Percentiles rank a stretch among this genome's conserved stretches.
Conservation (phyloP, 2,888 invertebrate species). For the Platyscelio sp. region DNA sequence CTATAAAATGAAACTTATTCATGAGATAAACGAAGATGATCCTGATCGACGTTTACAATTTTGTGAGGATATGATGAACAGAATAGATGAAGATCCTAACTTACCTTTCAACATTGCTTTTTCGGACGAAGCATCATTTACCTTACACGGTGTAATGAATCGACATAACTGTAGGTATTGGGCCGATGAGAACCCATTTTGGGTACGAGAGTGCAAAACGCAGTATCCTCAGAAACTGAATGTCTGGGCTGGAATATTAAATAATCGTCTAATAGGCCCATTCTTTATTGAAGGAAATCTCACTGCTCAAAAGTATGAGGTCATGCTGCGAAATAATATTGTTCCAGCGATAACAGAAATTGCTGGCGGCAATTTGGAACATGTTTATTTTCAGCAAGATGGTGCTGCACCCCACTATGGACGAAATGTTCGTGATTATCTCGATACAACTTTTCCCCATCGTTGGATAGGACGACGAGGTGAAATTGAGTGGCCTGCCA, state of each 20-base stretch:
- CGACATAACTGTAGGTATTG: too few species aligned
- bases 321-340: neutral
- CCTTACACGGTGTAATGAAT: too few species aligned
- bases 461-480: neutral
- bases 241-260: slow-evolving; percentile 19
- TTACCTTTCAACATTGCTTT: slow-evolving; percentile 22
- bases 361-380: neutral
- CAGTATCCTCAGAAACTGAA: slow-evolving; percentile 13
- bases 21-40: slow-evolving; percentile 74
- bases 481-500: neutral
- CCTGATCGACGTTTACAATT: slow-evolving; percentile 70
- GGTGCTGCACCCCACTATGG: neutral
- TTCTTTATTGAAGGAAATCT: slow-evolving; percentile 10
- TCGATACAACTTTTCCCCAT: neutral
- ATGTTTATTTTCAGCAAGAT: neutral
- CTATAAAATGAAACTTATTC: slow-evolving; percentile 68
- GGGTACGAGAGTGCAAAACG: neutral
- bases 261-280: slow-evolving; percentile 17
- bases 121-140: too few species aligned
- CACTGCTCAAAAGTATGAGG: neutral
- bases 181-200: neutral
- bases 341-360: neutral
- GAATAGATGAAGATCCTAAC: slow-evolving; percentile 42
- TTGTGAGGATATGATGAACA: slow-evolving; percentile 66
- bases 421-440: neutral